Evolutionary conservation across 2,113 vertebrate genomes (phyloP), one percentile per base, ranked within the genome.

Genomic region (Tragelaphus strepsiceros): DNA sequence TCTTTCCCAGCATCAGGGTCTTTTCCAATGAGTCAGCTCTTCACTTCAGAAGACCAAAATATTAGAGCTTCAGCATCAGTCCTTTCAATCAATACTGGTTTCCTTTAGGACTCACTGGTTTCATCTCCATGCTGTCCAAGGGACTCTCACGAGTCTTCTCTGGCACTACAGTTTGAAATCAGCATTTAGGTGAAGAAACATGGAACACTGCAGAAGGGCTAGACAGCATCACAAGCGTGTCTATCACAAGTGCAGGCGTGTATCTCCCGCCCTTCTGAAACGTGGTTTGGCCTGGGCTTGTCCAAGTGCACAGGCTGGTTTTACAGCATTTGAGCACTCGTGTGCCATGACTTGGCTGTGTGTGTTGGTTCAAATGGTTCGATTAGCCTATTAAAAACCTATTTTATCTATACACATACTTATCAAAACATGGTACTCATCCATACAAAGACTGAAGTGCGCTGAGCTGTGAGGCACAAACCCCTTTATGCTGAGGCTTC

Each of bases 221-320:
- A 80, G 97, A 14, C 16, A 93, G 97, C 93, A 84, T 83, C 49
- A 15, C 67, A 26, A 1, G 0, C 26, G 39, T 92, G 94, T 82
- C 88, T 91, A 83, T 35, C n/a, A 21, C 82, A 95, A 21, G 90
- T 0, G 67, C 2, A 10, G 91, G 82, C 96, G 96, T 93, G 26
- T 21, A 12, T 83, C 84, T 6, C 62, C 90, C 16, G 11, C 35
- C 21, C 83, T 90, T 67, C 71, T 0, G 2, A 88, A 94, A 97
- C 32, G 43, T 15, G 71, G 11, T 59, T 95, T 13, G 56, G 98
- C 83, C 98, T 62, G 84, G 96, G 94, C 98, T 98, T 98, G 97
- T 87, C 98, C 80, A 56, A 80, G 96, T 46, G 77, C 56, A 93
- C 96, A 7, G 67, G 46, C 97, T 94, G 94, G 71, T 94, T 97